These are phyloP conservation scores for Chaetorhynchus papuensis DNA, from an alignment of 2,113 vertebrate species.

Conservation along the genomic window DNA sequence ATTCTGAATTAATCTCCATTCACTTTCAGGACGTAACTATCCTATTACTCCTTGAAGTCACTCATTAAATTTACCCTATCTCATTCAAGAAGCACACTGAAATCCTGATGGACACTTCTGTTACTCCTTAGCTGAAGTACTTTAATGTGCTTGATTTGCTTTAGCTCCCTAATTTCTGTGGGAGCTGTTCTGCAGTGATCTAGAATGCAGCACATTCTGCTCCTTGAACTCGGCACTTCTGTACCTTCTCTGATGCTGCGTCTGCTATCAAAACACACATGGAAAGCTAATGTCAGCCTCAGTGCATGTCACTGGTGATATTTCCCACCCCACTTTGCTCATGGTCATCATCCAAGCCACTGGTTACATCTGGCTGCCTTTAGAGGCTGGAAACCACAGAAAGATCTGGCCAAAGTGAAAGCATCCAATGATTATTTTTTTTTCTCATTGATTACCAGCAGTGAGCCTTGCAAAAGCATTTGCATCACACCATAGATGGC, in stretches of 20 bases:
- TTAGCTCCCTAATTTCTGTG: neutral
- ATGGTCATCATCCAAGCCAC: neutral
- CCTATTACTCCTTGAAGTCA: neutral
- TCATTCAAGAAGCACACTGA: neutral
- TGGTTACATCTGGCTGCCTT: neutral
- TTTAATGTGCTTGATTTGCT: neutral
- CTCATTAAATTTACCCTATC: conserved; percentile 17
- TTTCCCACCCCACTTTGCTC: neutral
- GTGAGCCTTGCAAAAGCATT: neutral
- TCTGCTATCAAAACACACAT: neutral
- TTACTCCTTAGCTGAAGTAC: neutral
- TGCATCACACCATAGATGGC: neutral
- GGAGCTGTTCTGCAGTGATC: neutral
- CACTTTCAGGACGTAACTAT: neutral
- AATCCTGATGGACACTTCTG: neutral
- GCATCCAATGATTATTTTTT: neutral
- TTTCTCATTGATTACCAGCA: neutral
- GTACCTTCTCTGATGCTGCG: neutral
- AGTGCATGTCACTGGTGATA: neutral
- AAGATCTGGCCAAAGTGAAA: neutral
- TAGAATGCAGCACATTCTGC: neutral
- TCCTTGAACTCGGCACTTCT: neutral
- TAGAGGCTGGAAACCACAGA: neutral
- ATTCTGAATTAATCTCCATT: conserved; percentile 31
- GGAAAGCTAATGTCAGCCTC: neutral